A percentile compares a stretch with the other conserved stretches of the same genome.
Evolutionary conservation across 2,888 invertebrate genomes (phyloP).

Genomic region (Ctena decussata): DNA sequence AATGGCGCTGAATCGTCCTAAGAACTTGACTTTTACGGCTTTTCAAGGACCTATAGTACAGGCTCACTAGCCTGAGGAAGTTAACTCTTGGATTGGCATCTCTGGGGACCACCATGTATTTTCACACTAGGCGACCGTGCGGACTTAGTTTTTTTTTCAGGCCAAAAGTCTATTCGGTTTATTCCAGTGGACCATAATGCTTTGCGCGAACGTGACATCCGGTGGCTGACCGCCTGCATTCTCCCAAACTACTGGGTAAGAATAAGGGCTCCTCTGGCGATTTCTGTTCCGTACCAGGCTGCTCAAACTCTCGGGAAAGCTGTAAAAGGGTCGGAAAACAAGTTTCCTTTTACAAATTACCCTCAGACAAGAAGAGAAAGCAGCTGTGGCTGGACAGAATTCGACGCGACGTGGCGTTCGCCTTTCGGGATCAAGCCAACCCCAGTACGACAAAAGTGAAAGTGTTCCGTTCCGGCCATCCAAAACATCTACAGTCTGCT

Average conservation of each 20-base stretch:
- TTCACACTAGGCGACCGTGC: too few relatives aligned
- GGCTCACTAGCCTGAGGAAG: too few relatives aligned
- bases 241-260: background rate
- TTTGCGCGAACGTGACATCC: too few relatives aligned
- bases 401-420: background rate
- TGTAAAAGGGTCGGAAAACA: background rate
- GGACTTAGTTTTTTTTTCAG: too few relatives aligned
- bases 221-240: background rate
- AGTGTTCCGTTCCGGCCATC: background rate
- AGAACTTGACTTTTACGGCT: too few relatives aligned
- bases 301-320: background rate
- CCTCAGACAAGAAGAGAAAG: background rate
- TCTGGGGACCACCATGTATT: too few relatives aligned
- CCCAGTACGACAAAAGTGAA: background rate
- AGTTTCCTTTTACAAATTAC: background rate
- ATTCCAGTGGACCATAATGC: too few relatives aligned
- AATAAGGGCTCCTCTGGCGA: background rate
- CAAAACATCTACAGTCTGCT: background rate
- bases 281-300: background rate
- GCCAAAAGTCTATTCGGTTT: too few relatives aligned
- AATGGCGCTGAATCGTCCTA: too few relatives aligned
- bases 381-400: background rate
- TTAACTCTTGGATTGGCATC: too few relatives aligned
- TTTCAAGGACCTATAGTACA: too few relatives aligned
- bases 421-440: background rate